phyloP scores from a whole-genome alignment of 1,140 invertebrate genomes.

The Drosophila sproati region DNA sequence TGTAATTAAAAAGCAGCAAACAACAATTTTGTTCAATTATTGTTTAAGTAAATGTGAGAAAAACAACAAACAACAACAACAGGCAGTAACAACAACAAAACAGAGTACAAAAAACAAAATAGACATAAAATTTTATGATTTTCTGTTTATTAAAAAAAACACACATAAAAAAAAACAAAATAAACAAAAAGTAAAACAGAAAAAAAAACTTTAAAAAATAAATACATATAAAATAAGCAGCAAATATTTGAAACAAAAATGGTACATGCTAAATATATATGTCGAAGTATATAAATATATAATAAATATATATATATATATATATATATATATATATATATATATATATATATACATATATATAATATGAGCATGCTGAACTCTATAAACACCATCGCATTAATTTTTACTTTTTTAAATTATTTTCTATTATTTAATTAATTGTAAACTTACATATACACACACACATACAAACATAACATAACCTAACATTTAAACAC shows the following conservation, averaged over 20 bases:
- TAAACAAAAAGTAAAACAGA: conserved; percentile 27
- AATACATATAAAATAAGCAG: conserved; percentile 20
- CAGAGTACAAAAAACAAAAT: conserved; percentile 69
- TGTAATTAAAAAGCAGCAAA: conserved; percentile 63
- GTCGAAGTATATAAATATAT: conserved; percentile 18
- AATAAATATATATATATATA: conserved; percentile 38
- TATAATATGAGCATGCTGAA: conserved; percentile 62
- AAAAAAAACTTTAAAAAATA: conserved; percentile 36
- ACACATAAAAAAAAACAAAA: conserved; percentile 30
- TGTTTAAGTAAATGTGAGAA: conserved; percentile 55
- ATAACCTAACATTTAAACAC: conserved; percentile 19
- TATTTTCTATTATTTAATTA: conserved; percentile 73
- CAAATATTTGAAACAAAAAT: conserved; percentile 13
- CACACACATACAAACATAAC: conserved; percentile 40
- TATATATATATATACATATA: conserved; percentile 37
- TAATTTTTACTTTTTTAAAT: conserved; percentile 80
- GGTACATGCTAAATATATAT: conserved; percentile 38
- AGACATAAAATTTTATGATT: conserved; percentile 72
- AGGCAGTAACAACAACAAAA: conserved; percentile 56
- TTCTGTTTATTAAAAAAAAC: conserved; percentile 57
- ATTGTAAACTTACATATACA: conserved; percentile 48
- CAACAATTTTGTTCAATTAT: conserved; percentile 64
- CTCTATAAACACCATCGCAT: conserved; percentile 84
- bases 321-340: conserved; percentile 32
- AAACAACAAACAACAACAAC: conserved; percentile 47